These are phyloP conservation scores for Calliopum simillimum DNA, from an alignment of 2,888 invertebrate genomes.

Conservation along the genomic window DNA sequence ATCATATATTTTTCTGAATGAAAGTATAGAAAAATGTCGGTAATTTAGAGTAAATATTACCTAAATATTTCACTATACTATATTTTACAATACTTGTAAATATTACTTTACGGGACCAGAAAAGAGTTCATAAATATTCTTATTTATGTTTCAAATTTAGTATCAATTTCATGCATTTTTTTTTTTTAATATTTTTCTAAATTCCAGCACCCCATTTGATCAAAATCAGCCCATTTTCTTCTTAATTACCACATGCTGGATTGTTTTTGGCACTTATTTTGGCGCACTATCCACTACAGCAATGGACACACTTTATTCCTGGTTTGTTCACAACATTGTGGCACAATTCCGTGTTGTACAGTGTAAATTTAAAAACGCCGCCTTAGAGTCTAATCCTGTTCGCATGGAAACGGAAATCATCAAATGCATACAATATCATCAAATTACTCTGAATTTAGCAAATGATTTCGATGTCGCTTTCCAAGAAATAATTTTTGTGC, in stretches of 20 bases:
- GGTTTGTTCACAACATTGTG: constrained; percentile 40
- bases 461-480: constrained; percentile 37
- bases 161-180: too few species aligned
- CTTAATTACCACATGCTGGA: constrained; percentile 33
- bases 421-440: constrained; percentile 37
- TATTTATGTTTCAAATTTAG: too few species aligned
- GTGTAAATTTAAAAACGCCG: too few species aligned
- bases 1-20: too few species aligned
- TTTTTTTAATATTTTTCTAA: background rate
- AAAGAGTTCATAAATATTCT: too few species aligned
- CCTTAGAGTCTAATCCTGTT: too few species aligned
- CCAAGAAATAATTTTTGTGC: constrained; percentile 39
- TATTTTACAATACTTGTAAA: too few species aligned
- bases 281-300: constrained; percentile 8
- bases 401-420: too few species aligned
- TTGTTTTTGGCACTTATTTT: constrained; percentile 19
- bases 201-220: constrained; percentile 31
- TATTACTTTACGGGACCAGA: too few species aligned
- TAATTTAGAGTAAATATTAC: too few species aligned
- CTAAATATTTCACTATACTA: too few species aligned
- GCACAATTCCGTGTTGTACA: constrained; percentile 45
- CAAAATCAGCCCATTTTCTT: constrained; percentile 21
- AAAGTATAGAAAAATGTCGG: too few species aligned
- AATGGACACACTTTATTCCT: constrained; percentile 41
- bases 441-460: constrained; percentile 3